A percentile compares a stretch with the other conserved stretches of the same genome.
phyloP scores from a whole-genome alignment of 1,140 invertebrate genomes.

The Caenorhabditis remanei region DNA sequence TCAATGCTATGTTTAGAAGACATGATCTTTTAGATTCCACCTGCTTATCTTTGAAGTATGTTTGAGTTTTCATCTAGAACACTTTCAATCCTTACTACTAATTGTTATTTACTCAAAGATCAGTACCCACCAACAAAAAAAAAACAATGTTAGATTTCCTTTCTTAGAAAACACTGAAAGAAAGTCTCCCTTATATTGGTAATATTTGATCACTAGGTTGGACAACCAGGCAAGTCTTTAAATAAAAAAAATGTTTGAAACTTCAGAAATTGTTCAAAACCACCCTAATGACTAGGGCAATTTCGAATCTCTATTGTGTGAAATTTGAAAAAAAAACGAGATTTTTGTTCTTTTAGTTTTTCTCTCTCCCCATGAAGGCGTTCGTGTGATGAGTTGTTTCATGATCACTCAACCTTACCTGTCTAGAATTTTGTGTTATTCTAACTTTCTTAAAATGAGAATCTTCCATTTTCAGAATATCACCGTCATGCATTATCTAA shows the following conservation, averaged over 20 bases:
- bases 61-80: neutral
- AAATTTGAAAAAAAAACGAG: neutral
- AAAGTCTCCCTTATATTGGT: too few species aligned
- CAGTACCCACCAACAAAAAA: neutral
- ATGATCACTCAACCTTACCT: neutral
- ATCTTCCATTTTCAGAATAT: slow-evolving; percentile 4
- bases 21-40: neutral
- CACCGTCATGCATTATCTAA: slow-evolving; percentile 32
- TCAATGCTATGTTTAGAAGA: neutral
- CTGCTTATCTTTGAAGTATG: slow-evolving; percentile 29
- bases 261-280: too few species aligned
- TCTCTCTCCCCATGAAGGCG: neutral
- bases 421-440: neutral
- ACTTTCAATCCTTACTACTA: neutral
- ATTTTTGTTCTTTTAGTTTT: neutral
- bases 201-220: too few species aligned
- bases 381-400: neutral
- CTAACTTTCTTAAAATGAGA: too few species aligned
- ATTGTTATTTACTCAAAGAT: neutral
- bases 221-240: too few species aligned
- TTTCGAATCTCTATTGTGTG: too few species aligned
- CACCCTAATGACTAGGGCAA: too few species aligned
- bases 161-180: neutral
- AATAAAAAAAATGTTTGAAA: too few species aligned
- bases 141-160: neutral